These are phyloP conservation scores for Caenorhabditis angaria DNA, from an alignment of 2,888 invertebrate genomes.

Conservation along the genomic window DNA sequence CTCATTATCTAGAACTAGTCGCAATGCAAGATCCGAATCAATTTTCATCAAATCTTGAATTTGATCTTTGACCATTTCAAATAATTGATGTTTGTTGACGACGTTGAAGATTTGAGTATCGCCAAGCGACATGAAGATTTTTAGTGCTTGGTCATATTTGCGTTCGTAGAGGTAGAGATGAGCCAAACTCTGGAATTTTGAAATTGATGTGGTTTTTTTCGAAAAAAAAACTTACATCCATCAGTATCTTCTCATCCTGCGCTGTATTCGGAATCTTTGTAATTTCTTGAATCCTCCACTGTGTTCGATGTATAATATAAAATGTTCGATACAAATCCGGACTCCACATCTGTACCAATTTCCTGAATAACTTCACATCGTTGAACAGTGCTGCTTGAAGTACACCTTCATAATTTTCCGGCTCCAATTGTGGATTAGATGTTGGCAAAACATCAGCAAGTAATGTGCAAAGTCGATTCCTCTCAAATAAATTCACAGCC, in stretches of 20 bases:
- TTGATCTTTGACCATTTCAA: conserved; percentile 61
- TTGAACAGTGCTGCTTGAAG: conserved; percentile 52
- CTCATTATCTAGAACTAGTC: conserved; percentile 68
- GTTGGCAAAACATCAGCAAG: conserved; percentile 63
- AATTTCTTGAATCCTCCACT: conserved; percentile 34
- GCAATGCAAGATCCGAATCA: conserved; percentile 66
- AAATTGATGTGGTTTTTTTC: not conserved
- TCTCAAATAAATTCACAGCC: conserved; percentile 65
- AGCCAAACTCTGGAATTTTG: conserved; percentile 53
- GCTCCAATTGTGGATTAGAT: conserved; percentile 65
- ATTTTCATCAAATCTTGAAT: conserved; percentile 71
- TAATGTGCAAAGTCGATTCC: conserved; percentile 37
- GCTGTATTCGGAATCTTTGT: conserved; percentile 8
- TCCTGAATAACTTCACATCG: conserved; percentile 53
- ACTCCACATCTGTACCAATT: conserved; percentile 62
- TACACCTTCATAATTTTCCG: conserved; percentile 66
- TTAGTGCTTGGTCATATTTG: conserved; percentile 63
- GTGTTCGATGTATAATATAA: conserved; percentile 51
- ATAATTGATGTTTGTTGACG: conserved; percentile 68
- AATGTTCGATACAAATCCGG: conserved; percentile 67
- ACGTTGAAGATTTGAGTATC: conserved; percentile 68
- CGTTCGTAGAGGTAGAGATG: conserved; percentile 67
- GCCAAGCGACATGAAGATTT: conserved; percentile 59
- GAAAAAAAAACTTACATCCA: conserved; percentile 19
- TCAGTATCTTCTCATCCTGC: conserved; percentile 25